Base-by-base conservation (phyloP, 2,113 vertebrate genomes). In the Numenius arquata region DNA sequence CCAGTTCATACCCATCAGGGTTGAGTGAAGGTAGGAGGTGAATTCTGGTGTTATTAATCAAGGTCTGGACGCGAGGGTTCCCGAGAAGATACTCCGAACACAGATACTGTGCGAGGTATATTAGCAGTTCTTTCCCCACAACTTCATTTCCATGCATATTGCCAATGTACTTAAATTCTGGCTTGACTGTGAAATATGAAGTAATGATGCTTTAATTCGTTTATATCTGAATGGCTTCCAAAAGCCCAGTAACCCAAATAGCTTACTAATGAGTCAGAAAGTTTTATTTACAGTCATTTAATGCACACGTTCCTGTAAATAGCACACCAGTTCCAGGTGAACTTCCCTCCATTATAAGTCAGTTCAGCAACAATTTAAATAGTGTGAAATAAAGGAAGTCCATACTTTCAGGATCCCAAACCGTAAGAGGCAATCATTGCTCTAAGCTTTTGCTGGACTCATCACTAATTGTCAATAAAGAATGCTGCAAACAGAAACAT, bases 131-230 rank as follows among this genome's bases (percentile, higher is more conserved):
- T 52, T 99, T 98, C 25, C 99, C 99, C 34, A 99, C 97, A 40
- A 99, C 99, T 97, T 99, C 99, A 25, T 99, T 99, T 67, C 99
- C 99, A 0, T 99, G 99, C 98, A 99, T 99, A 97, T 99, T 99
- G 52, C 98, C 99, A 30, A 99, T 96, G 52, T 99, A 97, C 95
- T 99, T 99, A 92, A 99, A 98, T 97, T 99, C 99, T 15, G 99
- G 99, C 96, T 99, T 98, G 97, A 99, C 99, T 99, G 96, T n/a
- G 74, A 61, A 95, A 89, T 91, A 92, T 29, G 45, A 93, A 65
- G 65, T 11, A 77, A 85, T 9, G 38, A 81, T 34, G 72, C 47
- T 96, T 95, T 93, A 90, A 91, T 92, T 59, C 68, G 34, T 91
- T 90, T 74, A 68, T 34, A 74, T 6, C n/a, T 83, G 73, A 73